Evolutionary conservation across 2,797 vertebrate species (phyloP), one percentile per base, ranked within the genome.

Genomic region (Poeciliopsis paucimaculata): DNA sequence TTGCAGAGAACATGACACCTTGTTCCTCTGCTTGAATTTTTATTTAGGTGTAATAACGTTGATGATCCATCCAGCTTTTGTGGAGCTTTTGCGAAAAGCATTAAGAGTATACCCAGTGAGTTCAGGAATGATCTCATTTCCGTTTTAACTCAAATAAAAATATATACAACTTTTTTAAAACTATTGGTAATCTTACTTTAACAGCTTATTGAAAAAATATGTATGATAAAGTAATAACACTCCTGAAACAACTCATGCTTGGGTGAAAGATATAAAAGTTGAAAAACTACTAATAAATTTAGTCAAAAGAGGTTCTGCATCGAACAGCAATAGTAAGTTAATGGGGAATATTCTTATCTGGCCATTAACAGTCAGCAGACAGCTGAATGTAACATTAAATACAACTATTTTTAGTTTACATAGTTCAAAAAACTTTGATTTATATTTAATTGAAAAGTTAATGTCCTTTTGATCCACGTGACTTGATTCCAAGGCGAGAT

Each of bases 211-310:
- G 28, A 75, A 20, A 75, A 43, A 76, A 51, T 49, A 73, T 73
- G 82, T 9, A 62, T 31, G 74, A 75, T 73, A 86, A 83, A 77
- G 5, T 53, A 84, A 77, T 70, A 53, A 55, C 31, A 80, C 77
- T 73, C 57, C 47, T 45, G 47, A 77, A 53, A 76, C 71, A 23
- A 41, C 68, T 85, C 23, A n/a, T 68, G 80, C 75, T 78, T 83
- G 72, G 75, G 77, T 1, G 26, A 6, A 72, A 73, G 62, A 66
- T 7, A 39, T 41, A 45, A 80, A 73, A 75, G 26, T 8, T 77
- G 11, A 71, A 39, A 45, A 82, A 82, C 82, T 81, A 82, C 39
- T 77, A 36, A 86, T 36, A 77, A 49, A 55, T 87, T 82, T 45
- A 15, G 72, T 60, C 45, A 82, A 75, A 23, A 47, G 70, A 76